Conservation (phyloP, 2,797 vertebrate genomes). For the Sebastes minor region DNA sequence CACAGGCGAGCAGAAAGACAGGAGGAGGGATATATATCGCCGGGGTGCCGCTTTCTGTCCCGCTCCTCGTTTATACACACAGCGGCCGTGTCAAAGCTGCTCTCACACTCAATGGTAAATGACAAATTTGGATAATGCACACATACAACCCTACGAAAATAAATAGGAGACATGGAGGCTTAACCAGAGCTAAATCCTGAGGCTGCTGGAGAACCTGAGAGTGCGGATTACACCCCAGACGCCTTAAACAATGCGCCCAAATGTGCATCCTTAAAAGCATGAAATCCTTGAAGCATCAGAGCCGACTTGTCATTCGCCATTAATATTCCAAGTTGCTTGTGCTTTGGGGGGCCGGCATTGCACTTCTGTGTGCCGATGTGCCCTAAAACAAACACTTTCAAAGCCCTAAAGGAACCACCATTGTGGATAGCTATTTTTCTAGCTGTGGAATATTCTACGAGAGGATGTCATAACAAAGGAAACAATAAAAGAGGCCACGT, state of each 20-base stretch:
- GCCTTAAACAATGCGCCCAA: conserved; percentile 85
- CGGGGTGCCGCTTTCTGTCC: conserved; percentile 72
- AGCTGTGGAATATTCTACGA: conserved; percentile 73
- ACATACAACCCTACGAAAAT: conserved; percentile 76
- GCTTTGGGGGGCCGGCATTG: conserved; percentile 64
- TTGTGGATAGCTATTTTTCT: conserved; percentile 71
- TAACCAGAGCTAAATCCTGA: conserved; percentile 80
- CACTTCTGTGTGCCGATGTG: conserved; percentile 72
- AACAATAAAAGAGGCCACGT: conserved; percentile 79
- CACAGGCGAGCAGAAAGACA: conserved; percentile 62
- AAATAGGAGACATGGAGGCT: conserved; percentile 82
- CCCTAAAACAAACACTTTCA: conserved; percentile 76
- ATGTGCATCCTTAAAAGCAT: conserved; percentile 84
- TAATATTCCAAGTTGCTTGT: conserved; percentile 80
- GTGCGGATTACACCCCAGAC: conserved; percentile 81
- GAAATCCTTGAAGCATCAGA: conserved; percentile 83
- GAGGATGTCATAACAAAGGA: conserved; percentile 81
- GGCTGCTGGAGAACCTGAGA: conserved; percentile 80
- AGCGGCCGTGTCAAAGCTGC: conserved; percentile 76
- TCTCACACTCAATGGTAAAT: conserved; percentile 80
- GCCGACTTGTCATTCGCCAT: conserved; percentile 82
- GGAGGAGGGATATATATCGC: conserved; percentile 63
- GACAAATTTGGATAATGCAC: conserved; percentile 85
- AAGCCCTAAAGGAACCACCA: conserved; percentile 75
- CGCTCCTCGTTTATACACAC: conserved; percentile 65